These are phyloP conservation scores for Triops longicaudatus DNA, from an alignment of 1,140 invertebrate genomes.

Conservation along the genomic window DNA sequence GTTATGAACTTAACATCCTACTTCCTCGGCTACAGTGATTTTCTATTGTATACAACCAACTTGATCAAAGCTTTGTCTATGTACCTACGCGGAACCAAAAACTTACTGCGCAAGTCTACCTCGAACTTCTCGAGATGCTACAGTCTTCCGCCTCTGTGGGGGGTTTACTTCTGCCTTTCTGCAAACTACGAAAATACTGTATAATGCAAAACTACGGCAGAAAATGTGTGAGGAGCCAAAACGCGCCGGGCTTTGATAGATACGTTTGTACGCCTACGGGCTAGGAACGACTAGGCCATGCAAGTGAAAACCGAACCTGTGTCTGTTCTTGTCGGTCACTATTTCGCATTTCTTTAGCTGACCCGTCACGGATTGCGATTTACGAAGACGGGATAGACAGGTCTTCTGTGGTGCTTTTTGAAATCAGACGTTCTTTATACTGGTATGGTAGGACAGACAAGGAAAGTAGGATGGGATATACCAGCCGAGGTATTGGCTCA, in stretches of 20 bases:
- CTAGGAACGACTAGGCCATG: neutral
- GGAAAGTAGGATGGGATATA: neutral
- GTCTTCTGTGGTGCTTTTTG: neutral
- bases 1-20: neutral
- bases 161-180: neutral
- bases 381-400: neutral
- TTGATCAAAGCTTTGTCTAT: neutral
- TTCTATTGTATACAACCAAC: neutral
- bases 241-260: neutral
- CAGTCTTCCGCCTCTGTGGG: no score
- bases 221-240: neutral
- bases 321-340: neutral
- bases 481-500: neutral
- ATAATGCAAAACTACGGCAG: neutral
- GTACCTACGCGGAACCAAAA: neutral
- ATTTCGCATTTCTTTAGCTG: neutral
- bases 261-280: neutral
- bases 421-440: neutral
- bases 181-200: neutral
- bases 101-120: conserved; percentile 9
- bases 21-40: neutral
- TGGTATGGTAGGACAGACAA: neutral
- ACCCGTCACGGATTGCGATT: neutral
- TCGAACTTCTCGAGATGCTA: neutral
- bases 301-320: conserved; percentile 11